A percentile compares a stretch with the other conserved stretches of the same genome.
Evolutionary conservation across 2,113 vertebrate species (phyloP).

Genomic region (Melanostigma gelatinosum): DNA sequence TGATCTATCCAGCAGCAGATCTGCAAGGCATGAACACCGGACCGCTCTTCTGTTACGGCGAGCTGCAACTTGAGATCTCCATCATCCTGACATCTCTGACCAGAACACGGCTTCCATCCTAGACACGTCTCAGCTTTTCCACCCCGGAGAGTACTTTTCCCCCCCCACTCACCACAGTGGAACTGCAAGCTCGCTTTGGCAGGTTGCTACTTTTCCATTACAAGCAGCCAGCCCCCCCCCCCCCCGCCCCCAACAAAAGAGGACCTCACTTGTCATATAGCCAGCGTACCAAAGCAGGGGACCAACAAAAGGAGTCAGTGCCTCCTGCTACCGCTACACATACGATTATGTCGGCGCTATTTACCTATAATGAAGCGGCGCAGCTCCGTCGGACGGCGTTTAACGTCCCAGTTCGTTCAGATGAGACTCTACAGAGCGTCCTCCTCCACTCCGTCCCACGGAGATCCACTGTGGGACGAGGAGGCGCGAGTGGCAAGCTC

Average conservation of each 20-base stretch:
- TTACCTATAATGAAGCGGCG: constrained; percentile 53
- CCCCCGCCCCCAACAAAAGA: neutral
- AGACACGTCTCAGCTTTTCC: constrained; percentile 80
- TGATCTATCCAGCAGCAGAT: neutral
- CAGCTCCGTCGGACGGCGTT: constrained; percentile 23
- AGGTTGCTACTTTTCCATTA: constrained; percentile 74
- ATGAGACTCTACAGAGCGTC: constrained; percentile 10
- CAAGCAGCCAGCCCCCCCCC: constrained; percentile 14
- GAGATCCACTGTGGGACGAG: constrained; percentile 45
- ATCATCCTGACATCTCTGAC: constrained; percentile 55
- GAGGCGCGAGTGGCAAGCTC: constrained; percentile 24
- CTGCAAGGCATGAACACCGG: constrained; percentile 16
- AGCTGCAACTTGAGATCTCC: constrained; percentile 28
- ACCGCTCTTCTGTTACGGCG: neutral
- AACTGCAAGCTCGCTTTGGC: constrained; percentile 67
- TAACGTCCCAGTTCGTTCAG: constrained; percentile 19
- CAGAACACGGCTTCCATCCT: constrained; percentile 59
- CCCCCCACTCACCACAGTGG: constrained; percentile 72
- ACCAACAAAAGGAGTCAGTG: constrained; percentile 19
- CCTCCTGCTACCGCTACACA: neutral
- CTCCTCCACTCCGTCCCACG: neutral
- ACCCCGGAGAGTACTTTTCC: constrained; percentile 53
- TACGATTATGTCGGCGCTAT: neutral
- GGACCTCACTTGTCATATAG: constrained; percentile 42
- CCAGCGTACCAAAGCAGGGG: constrained; percentile 33